Evolutionary conservation across 2,113 vertebrate species (phyloP), one percentile per base, ranked within the genome.

Genomic region (Sphyrna mokarran): DNA sequence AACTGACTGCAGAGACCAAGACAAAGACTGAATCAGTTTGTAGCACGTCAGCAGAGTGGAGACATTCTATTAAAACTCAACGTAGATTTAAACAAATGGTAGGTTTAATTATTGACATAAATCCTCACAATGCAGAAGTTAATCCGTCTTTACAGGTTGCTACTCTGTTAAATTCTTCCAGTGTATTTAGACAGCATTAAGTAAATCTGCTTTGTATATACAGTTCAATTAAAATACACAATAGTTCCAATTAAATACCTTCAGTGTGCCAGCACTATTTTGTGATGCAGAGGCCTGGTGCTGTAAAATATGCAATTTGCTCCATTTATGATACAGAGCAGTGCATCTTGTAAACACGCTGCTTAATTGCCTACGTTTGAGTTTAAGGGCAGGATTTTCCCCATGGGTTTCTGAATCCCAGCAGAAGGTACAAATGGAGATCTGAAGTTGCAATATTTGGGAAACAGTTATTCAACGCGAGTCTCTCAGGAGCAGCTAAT

Each of bases 51-150:
- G 87, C 20, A 91, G 20, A 9, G 61, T 91, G 48, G 54, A 61
- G 87, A 61, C 54, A 90, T 90, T 63, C 61, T 66, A 68, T 93
- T 93, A 93, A 93, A 37, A 93, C 89, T 93, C 89, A 66, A 37
- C 22, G 89, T n/a, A 66, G 14, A 66, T 91, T 63, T 91, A 9
- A 93, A 93, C 61, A 93, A 93, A 93, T 93, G 89, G 63, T 37
- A 37, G n/a, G 33, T 93, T 93, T 93, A 93, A 40, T 93, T 93
- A 93, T 63, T 93, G 58, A 18, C 61, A 93, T 93, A 93, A 93
- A 68, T 93, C 89, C 33, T 93, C 61, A 68, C 89, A 66, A 37
- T 93, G 16, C 61, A n/a, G 89, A 93, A 37, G 33, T 8, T 93
- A 43, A 93, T 66, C 63, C n/a, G 63, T 93, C 66, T 93, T 93